A percentile compares a stretch with the other conserved stretches of the same genome.
phyloP scores from a whole-genome alignment of 2,797 vertebrate species.

The Darevskia mixta region DNA sequence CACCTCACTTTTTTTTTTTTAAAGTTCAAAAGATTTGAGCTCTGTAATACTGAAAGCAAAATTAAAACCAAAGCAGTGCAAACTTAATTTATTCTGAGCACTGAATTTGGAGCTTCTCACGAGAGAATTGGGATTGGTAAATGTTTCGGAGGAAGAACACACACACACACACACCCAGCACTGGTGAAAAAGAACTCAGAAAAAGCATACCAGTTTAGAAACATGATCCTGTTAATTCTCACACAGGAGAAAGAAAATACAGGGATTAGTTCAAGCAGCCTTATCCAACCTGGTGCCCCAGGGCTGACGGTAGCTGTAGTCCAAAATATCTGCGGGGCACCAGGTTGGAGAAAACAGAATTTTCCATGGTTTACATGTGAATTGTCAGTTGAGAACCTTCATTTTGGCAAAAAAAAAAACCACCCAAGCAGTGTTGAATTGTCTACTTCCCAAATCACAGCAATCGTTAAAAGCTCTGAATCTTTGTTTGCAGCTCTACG shows the following conservation, averaged over 20 bases:
- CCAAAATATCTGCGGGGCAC: neutral
- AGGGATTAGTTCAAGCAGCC: neutral
- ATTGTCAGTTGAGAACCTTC: neutral
- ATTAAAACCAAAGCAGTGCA: rapidly evolving
- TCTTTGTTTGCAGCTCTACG: neutral
- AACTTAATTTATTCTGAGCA: neutral
- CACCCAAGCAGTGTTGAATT: neutral
- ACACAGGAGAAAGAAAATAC: neutral
- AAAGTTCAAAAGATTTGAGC: too few species aligned
- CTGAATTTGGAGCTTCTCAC: neutral
- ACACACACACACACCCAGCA: neutral
- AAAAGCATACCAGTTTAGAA: neutral
- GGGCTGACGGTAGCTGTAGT: neutral
- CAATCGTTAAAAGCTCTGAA: too few species aligned
- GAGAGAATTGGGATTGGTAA: neutral
- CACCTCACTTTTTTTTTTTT: too few species aligned
- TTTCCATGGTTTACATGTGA: neutral
- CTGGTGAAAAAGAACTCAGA: neutral
- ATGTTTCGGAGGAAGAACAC: neutral
- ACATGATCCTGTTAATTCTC: neutral
- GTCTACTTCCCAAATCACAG: neutral
- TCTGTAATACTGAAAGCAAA: neutral
- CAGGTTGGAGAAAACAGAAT: neutral
- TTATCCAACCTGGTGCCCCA: neutral
- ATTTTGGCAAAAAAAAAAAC: neutral